These are phyloP conservation scores for Strigamia maritima DNA, from an alignment of 2,888 invertebrate genomes.

Conservation along the genomic window DNA sequence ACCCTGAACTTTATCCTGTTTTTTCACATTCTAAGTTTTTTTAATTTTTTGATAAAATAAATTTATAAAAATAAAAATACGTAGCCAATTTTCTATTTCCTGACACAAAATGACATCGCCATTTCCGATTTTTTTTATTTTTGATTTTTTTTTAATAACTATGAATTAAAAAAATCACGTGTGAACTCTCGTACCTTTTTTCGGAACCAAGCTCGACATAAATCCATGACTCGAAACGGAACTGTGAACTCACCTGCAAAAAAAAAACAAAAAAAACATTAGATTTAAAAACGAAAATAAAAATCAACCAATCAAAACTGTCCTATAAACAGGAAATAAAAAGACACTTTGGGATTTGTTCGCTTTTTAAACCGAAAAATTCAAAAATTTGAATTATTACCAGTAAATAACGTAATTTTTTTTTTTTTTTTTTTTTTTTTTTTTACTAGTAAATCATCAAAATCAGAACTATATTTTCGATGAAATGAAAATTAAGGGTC, in stretches of 20 bases:
- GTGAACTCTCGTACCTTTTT: conserved; percentile 5
- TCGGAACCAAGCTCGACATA: conserved; percentile 29
- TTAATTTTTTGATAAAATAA: too few species aligned
- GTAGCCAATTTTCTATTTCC: not conserved
- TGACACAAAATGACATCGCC: not conserved
- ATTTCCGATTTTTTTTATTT: not conserved
- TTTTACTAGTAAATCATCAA: not conserved
- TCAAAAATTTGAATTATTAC: not conserved
- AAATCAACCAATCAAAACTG: not conserved
- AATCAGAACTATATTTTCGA: not conserved
- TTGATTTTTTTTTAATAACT: not conserved
- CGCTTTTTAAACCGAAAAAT: not conserved
- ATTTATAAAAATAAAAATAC: too few species aligned
- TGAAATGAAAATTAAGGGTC: not conserved
- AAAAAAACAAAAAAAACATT: not conserved
- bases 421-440: too few species aligned
- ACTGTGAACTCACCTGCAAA: conserved; percentile 18
- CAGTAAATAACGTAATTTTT: too few species aligned
- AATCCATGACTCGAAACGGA: conserved; percentile 25
- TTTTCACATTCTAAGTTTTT: too few species aligned
- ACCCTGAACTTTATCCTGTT: not conserved
- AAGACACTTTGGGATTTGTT: not conserved
- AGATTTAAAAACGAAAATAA: not conserved
- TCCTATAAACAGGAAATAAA: not conserved
- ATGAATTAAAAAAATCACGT: not conserved